Evolutionary conservation across 2,113 vertebrate genomes (phyloP).

Genomic region (Aegithalos caudatus): DNA sequence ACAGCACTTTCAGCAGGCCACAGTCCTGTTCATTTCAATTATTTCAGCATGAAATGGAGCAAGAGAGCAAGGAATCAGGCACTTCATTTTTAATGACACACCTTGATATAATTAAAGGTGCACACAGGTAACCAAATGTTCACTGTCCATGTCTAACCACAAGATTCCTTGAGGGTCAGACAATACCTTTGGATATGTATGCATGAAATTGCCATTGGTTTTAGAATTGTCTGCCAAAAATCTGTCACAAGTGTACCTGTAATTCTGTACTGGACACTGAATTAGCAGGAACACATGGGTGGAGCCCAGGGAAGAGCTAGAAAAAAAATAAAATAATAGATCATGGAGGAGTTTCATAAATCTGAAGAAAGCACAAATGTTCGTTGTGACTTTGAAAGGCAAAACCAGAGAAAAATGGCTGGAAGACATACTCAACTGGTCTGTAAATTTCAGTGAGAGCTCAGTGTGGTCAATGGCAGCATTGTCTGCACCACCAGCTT

Average conservation of each 20-base stretch:
- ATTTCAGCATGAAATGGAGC: not conserved
- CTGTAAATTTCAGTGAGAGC: not conserved
- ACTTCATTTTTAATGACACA: not conserved
- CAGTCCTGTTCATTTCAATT: not conserved
- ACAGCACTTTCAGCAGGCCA: not conserved
- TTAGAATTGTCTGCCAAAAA: not conserved
- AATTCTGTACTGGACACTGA: not conserved
- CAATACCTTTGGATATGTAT: rapidly evolving
- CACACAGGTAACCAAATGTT: not conserved
- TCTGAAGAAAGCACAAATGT: not conserved
- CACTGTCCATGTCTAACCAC: not conserved
- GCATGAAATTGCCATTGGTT: not conserved
- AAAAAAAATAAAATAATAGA: not conserved
- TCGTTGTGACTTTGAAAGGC: not conserved
- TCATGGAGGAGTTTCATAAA: not conserved
- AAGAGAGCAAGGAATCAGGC: not conserved
- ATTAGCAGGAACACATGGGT: not conserved
- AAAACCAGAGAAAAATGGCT: not conserved
- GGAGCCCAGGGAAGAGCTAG: not conserved
- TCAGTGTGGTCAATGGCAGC: not conserved
- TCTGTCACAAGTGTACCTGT: not conserved
- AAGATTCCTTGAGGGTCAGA: not conserved
- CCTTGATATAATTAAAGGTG: not conserved
- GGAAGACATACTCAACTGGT: not conserved
- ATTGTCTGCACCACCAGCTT: not conserved